A percentile compares a stretch with the other conserved stretches of the same genome.
phyloP scores from a whole-genome alignment of 2,113 vertebrate species.

The Xiphophorus maculatus region DNA sequence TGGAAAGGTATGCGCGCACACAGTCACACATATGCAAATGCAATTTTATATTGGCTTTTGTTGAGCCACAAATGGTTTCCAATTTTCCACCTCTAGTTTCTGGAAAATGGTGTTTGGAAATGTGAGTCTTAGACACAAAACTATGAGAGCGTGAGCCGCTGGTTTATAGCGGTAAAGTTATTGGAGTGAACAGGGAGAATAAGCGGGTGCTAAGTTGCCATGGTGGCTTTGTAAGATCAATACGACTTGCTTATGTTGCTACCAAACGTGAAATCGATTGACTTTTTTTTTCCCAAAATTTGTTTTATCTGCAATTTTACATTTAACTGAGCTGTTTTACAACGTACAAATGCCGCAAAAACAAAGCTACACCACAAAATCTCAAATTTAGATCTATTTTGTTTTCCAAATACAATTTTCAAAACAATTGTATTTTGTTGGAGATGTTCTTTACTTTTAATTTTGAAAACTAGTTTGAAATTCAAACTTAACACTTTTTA shows the following conservation, averaged over 20 bases:
- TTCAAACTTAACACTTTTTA: too few species aligned
- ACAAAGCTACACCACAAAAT: background rate
- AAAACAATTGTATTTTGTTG: too few species aligned
- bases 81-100: background rate
- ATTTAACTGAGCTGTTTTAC: background rate
- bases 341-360: background rate
- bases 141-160: background rate
- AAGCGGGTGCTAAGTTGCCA: too few species aligned
- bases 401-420: too few species aligned
- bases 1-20: background rate
- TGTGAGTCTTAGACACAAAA: background rate
- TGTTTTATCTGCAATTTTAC: background rate
- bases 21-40: background rate
- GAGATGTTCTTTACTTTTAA: too few species aligned
- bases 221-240: background rate
- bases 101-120: background rate
- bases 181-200: constrained; percentile 19
- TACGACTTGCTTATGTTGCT: background rate
- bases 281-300: background rate
- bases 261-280: background rate
- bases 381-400: too few species aligned
- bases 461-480: too few species aligned
- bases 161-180: background rate
- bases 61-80: background rate
- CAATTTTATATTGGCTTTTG: background rate